These are phyloP conservation scores for Papilio helenus DNA, from an alignment of 1,140 invertebrate genomes.

Conservation along the genomic window DNA sequence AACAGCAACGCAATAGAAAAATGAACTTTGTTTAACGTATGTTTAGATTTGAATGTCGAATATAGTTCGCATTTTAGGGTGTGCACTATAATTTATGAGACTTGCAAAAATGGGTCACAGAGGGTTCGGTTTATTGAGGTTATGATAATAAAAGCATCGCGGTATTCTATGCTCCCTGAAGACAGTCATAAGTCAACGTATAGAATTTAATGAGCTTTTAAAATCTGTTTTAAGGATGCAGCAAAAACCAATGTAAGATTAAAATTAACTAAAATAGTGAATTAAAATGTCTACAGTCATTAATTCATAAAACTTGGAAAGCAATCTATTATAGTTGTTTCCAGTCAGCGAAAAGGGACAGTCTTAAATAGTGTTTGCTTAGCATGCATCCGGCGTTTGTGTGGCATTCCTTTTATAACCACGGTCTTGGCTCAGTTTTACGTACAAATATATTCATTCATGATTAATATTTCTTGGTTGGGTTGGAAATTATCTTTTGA, in stretches of 20 bases:
- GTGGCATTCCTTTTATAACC: conserved; percentile 24
- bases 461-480: neutral
- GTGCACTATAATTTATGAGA: conserved; percentile 18
- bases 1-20: neutral
- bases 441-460: conserved; percentile 15
- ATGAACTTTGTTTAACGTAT: neutral
- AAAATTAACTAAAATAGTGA: neutral
- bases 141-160: neutral
- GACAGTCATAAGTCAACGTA: neutral
- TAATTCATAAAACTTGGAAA: neutral
- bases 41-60: neutral
- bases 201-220: too few species aligned
- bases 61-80: neutral
- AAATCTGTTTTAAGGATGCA: too few species aligned
- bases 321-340: conserved; percentile 1
- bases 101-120: neutral
- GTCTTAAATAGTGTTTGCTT: conserved; percentile 18
- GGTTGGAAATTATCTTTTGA: too few species aligned
- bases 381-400: conserved; percentile 18
- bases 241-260: too few species aligned
- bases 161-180: neutral
- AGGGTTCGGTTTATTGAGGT: conserved; percentile 18
- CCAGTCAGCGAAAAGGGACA: conserved; percentile 4
- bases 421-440: conserved; percentile 2
- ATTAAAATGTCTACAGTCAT: neutral